Conservation (phyloP, 2,888 invertebrate genomes). For the Apotomis capreana region DNA sequence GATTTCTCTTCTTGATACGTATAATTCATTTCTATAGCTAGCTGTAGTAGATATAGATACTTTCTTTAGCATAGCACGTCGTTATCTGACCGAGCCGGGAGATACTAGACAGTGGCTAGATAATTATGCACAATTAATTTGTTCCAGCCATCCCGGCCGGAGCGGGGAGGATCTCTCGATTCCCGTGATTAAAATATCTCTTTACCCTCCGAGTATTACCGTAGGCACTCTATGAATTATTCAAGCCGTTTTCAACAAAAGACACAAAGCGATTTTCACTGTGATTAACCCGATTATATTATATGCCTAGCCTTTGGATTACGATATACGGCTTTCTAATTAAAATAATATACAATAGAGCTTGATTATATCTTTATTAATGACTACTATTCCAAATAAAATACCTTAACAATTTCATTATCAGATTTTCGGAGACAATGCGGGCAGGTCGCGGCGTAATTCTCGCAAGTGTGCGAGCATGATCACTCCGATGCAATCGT, state of each 20-base stretch:
- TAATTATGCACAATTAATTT: slow-evolving; percentile 43
- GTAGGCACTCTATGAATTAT: slow-evolving; percentile 44
- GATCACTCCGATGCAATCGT: slow-evolving; percentile 10
- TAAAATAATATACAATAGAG: slow-evolving; percentile 36
- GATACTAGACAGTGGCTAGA: slow-evolving; percentile 38
- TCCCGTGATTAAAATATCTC: slow-evolving; percentile 45
- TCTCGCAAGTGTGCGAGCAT: background rate
- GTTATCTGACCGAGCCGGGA: slow-evolving; percentile 20
- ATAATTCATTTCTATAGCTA: background rate
- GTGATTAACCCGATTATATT: slow-evolving; percentile 41
- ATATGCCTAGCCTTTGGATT: slow-evolving; percentile 24
- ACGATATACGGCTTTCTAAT: slow-evolving; percentile 29
- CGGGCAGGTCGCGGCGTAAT: background rate
- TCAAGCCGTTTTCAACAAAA: slow-evolving; percentile 41
- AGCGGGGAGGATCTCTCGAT: slow-evolving; percentile 32
- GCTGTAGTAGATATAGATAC: slow-evolving; percentile 2
- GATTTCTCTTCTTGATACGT: background rate
- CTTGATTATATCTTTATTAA: slow-evolving; percentile 35
- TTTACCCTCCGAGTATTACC: slow-evolving; percentile 43
- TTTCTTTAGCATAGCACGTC: slow-evolving; percentile 18
- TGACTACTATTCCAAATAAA: slow-evolving; percentile 29
- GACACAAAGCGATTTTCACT: slow-evolving; percentile 40
- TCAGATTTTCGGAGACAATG: slow-evolving; percentile 16
- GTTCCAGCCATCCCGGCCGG: slow-evolving; percentile 25
- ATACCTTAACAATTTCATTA: slow-evolving; percentile 27